These are phyloP conservation scores for Neodiprion fabricii DNA, from an alignment of 1,140 invertebrate genomes.

Conservation along the genomic window DNA sequence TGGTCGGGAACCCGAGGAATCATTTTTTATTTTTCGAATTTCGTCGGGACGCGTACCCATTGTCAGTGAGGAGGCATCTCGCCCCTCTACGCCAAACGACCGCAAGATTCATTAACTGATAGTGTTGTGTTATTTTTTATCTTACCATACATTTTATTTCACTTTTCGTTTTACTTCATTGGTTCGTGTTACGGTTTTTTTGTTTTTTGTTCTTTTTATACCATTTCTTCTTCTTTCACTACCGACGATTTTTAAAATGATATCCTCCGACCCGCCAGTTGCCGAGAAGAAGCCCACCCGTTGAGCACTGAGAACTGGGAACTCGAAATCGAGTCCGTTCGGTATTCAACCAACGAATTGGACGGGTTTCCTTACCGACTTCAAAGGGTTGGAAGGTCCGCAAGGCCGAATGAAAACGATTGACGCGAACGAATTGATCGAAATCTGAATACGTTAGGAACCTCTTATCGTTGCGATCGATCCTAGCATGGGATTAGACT, in stretches of 20 bases:
- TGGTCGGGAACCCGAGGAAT: conserved; percentile 28
- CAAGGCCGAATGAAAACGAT: too few relatives aligned
- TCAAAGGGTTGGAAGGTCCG: neutral
- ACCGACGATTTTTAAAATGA: conserved; percentile 4
- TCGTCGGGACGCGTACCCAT: conserved; percentile 28
- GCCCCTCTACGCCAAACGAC: neutral
- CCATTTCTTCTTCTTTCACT: neutral
- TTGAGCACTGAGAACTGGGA: neutral
- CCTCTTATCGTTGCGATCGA: too few relatives aligned
- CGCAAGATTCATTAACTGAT: conserved; percentile 49
- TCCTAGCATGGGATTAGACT: too few relatives aligned
- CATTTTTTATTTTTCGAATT: conserved; percentile 43
- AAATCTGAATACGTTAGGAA: too few relatives aligned
- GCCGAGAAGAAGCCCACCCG: neutral
- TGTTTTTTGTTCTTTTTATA: neutral
- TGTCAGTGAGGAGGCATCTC: conserved; percentile 27
- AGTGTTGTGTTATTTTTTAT: conserved; percentile 19
- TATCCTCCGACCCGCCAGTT: neutral
- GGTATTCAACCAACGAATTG: neutral
- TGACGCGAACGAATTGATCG: too few relatives aligned
- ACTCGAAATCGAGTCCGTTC: neutral
- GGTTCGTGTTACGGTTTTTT: neutral
- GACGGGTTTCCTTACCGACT: neutral
- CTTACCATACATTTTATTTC: neutral
- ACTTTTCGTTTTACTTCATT: neutral